A percentile compares a stretch with the other conserved stretches of the same genome.
Conservation (phyloP, 2,888 invertebrate genomes). For the Caenorhabditis uteleia region DNA sequence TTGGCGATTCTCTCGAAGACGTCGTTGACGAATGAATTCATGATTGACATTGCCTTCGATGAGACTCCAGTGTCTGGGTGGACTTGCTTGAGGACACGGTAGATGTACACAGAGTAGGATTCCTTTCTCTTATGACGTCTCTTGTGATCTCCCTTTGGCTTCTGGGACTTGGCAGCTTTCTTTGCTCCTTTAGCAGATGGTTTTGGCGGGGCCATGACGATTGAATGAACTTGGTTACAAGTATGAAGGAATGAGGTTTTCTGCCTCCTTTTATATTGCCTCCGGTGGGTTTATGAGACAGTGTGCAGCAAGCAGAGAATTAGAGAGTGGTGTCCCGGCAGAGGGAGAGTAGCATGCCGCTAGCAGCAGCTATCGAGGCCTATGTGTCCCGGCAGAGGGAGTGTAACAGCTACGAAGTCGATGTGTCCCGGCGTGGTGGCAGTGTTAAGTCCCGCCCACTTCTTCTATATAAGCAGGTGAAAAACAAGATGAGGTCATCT, state of each 20-base stretch:
- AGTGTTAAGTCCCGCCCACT: too few species aligned
- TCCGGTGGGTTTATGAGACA: too few species aligned
- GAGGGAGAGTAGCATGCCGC: too few species aligned
- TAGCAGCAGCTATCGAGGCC: too few species aligned
- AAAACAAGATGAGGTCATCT: background rate
- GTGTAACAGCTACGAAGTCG: too few species aligned
- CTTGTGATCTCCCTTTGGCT: slow-evolving; percentile 68
- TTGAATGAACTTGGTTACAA: slow-evolving; percentile 1
- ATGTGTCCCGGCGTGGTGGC: too few species aligned
- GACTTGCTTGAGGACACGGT: slow-evolving; percentile 75
- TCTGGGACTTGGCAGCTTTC: slow-evolving; percentile 63
- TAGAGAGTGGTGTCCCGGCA: too few species aligned
- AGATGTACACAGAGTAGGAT: slow-evolving; percentile 73
- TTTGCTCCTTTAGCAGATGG: slow-evolving; percentile 68
- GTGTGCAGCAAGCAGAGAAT: too few species aligned
- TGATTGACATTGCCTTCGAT: slow-evolving; percentile 77
- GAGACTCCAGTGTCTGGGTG: slow-evolving; percentile 78
- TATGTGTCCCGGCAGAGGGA: too few species aligned
- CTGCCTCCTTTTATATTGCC: too few species aligned
- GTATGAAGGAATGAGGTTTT: too few species aligned
- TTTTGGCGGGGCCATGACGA: slow-evolving; percentile 53
- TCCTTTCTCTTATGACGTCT: slow-evolving; percentile 59
- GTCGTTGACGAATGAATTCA: slow-evolving; percentile 81
- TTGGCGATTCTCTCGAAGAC: slow-evolving; percentile 79
- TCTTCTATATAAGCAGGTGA: too few species aligned